A percentile compares a stretch with the other conserved stretches of the same genome.
Evolutionary conservation across 2,888 invertebrate genomes (phyloP).

Genomic region (Drosophila gaucha): DNA sequence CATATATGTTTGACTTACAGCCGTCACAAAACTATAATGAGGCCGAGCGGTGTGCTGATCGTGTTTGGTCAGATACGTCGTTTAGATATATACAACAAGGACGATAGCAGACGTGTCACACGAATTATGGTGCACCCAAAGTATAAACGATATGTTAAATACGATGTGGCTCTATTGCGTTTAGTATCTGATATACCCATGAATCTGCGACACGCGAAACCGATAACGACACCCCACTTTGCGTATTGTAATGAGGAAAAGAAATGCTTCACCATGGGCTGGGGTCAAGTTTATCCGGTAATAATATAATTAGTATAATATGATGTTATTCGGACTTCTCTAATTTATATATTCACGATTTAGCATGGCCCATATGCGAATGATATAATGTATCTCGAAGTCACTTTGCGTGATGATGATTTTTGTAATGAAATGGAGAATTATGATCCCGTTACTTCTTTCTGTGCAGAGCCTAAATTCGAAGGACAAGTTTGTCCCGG

Average conservation of each 20-base stretch:
- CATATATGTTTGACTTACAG: slow-evolving; percentile 15
- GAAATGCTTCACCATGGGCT: slow-evolving; percentile 57
- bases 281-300: slow-evolving; percentile 66
- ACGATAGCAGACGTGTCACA: slow-evolving; percentile 28
- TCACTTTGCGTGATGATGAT: background rate
- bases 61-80: slow-evolving; percentile 39
- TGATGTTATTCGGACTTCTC: background rate
- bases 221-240: slow-evolving; percentile 1
- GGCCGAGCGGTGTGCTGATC: slow-evolving; percentile 37
- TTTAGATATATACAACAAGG: background rate
- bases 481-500: slow-evolving; percentile 48
- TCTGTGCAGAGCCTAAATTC: slow-evolving; percentile 36
- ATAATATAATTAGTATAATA: background rate
- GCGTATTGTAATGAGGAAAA: no score
- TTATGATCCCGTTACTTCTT: slow-evolving; percentile 4
- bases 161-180: slow-evolving; percentile 52
- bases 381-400: slow-evolving; percentile 50
- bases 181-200: slow-evolving; percentile 32
- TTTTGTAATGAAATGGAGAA: slow-evolving; percentile 11
- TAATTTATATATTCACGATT: background rate
- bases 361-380: slow-evolving; percentile 65
- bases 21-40: slow-evolving; percentile 48
- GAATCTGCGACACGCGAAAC: slow-evolving; percentile 26
- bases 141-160: slow-evolving; percentile 39
- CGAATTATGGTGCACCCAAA: slow-evolving; percentile 50